These are phyloP conservation scores for Drosophila jambulina DNA, from an alignment of 1,140 invertebrate species.

Conservation along the genomic window DNA sequence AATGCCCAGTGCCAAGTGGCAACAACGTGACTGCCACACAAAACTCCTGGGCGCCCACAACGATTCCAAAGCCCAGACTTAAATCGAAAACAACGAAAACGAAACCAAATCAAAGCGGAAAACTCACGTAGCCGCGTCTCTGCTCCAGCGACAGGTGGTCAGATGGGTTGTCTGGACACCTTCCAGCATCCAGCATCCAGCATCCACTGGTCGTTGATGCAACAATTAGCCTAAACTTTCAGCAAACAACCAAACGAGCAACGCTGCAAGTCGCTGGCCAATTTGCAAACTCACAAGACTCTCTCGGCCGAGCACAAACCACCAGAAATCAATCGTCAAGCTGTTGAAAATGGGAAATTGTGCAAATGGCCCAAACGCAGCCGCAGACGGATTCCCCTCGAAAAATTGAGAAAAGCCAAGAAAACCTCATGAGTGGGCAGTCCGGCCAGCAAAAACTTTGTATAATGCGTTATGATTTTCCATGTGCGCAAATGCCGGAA, in stretches of 20 bases:
- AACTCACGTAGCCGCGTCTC: constrained; percentile 39
- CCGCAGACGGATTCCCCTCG: constrained; percentile 38
- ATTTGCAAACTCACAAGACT: constrained; percentile 63
- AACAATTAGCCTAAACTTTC: constrained; percentile 79
- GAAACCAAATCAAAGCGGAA: constrained; percentile 30
- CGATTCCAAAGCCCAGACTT: constrained; percentile 14
- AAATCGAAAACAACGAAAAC: constrained; percentile 10
- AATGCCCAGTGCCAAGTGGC: constrained; percentile 76
- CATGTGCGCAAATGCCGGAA: constrained; percentile 68
- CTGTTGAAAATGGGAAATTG: constrained; percentile 79
- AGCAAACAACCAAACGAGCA: constrained; percentile 63
- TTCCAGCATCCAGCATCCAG: constrained; percentile 12
- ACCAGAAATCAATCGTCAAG: constrained; percentile 77
- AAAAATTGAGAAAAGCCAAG: constrained; percentile 31
- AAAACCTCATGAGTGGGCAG: constrained; percentile 42
- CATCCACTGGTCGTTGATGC: constrained; percentile 61
- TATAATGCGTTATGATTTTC: constrained; percentile 78
- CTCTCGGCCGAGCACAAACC: constrained; percentile 15
- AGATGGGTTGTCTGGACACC: constrained; percentile 64
- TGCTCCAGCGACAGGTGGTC: constrained; percentile 71
- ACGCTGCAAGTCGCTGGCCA: constrained; percentile 58
- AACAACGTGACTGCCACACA: constrained; percentile 73
- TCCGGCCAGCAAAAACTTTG: constrained; percentile 23
- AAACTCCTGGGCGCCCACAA: constrained; percentile 56
- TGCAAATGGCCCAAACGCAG: constrained; percentile 58